These are phyloP conservation scores for Merluccius polli DNA, from an alignment of 2,797 vertebrate genomes.

Conservation along the genomic window DNA sequence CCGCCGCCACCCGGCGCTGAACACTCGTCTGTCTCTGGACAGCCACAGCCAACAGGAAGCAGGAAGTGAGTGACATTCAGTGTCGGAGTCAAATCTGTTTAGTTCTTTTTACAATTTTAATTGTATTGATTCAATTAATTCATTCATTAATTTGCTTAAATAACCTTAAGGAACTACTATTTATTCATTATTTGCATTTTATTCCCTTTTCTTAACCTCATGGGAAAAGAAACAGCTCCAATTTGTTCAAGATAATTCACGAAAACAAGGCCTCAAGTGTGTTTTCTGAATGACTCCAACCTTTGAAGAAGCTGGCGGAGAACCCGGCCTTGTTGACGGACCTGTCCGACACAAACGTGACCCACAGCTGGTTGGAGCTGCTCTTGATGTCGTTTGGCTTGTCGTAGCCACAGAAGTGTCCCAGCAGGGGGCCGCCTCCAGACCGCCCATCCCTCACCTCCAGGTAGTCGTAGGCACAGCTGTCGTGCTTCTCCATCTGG, in stretches of 20 bases:
- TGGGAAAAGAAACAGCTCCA: too few relatives aligned
- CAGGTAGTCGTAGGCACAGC: conserved; percentile 91
- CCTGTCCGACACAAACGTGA: conserved; percentile 92
- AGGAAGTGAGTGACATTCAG: background rate
- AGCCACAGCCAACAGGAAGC: background rate
- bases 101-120: too few relatives aligned
- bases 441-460: conserved; percentile 87
- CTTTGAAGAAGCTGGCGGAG: conserved; percentile 92
- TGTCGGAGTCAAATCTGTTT: background rate
- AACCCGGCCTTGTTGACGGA: conserved; percentile 97
- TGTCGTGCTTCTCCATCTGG: conserved; percentile 90
- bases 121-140: too few relatives aligned
- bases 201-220: too few relatives aligned
- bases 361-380: conserved; percentile 90
- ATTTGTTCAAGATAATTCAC: too few relatives aligned
- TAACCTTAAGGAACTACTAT: too few relatives aligned
- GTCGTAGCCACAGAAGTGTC: conserved; percentile 90
- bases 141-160: too few relatives aligned
- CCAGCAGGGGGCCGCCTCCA: conserved; percentile 81
- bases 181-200: too few relatives aligned
- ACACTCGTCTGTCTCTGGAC: conserved; percentile 90
- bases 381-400: conserved; percentile 90
- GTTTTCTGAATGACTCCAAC: conserved; percentile 52
- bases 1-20: conserved; percentile 84
- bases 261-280: too few relatives aligned